Conservation (phyloP, 2,113 vertebrate genomes). For the Empidonax traillii region DNA sequence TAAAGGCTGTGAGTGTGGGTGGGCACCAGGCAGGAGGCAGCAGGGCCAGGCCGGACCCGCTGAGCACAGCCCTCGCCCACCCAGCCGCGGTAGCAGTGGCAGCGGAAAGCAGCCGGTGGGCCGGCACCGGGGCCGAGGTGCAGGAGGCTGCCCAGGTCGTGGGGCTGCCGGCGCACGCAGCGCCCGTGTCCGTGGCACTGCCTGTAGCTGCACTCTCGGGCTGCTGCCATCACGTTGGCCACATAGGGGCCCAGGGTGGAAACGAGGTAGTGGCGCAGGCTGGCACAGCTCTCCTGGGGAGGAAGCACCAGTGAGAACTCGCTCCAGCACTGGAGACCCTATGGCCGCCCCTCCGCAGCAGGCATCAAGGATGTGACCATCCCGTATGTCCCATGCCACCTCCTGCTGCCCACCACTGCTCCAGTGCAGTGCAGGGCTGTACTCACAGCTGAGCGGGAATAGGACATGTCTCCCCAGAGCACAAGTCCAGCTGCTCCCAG, state of each 20-base stretch:
- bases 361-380: not conserved
- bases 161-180: conserved; percentile 70
- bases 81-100: conserved; percentile 84
- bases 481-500: conserved; percentile 84
- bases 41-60: not conserved
- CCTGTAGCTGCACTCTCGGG: conserved; percentile 73
- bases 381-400: rapidly evolving
- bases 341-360: not conserved
- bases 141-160: conserved; percentile 50
- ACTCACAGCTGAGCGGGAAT: conserved; percentile 72
- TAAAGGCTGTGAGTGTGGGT: not conserved
- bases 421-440: rapidly evolving
- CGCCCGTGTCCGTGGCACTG: conserved; percentile 79
- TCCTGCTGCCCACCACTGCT: not conserved
- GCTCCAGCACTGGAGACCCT: rapidly evolving
- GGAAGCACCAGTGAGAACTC: not conserved
- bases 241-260: conserved; percentile 81
- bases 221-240: conserved; percentile 69
- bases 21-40: not conserved
- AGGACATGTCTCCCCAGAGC: conserved; percentile 83
- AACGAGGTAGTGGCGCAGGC: conserved; percentile 78
- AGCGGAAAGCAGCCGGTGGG: conserved; percentile 60
- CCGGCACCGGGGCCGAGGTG: not conserved
- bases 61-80: conserved; percentile 66
- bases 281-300: conserved; percentile 78